A percentile compares a stretch with the other conserved stretches of the same genome.
Evolutionary conservation across 2,113 vertebrate species (phyloP).

Genomic region (Crotophaga sulcirostris): DNA sequence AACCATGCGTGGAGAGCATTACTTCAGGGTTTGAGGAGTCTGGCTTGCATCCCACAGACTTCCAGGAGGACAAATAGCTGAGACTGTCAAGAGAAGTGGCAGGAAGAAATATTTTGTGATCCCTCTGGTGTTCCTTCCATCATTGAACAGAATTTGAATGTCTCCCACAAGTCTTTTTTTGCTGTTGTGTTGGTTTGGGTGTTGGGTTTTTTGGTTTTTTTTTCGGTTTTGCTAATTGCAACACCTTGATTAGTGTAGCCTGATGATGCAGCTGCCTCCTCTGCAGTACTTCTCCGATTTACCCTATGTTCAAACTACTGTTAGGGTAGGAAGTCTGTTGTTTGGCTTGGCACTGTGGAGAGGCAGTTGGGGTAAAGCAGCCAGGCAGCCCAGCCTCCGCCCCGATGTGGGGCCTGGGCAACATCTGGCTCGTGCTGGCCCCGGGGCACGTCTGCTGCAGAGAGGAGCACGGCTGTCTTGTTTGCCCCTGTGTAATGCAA

Average conservation of each 20-base stretch:
- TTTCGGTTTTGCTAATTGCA: not conserved
- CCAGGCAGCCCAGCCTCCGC: not conserved
- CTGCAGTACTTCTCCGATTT: not conserved
- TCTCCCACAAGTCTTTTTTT: not conserved
- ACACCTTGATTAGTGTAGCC: not conserved
- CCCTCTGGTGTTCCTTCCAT: not conserved
- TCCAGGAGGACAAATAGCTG: not conserved
- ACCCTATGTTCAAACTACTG: not conserved
- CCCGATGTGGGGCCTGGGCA: not conserved
- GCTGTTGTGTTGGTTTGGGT: not conserved
- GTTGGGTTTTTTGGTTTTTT: not conserved
- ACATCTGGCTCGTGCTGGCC: not conserved
- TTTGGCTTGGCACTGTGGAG: not conserved
- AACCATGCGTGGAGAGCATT: rapidly evolving
- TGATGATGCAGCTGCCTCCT: not conserved
- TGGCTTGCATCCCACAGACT: not conserved
- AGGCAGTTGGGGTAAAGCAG: not conserved
- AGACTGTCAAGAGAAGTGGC: not conserved
- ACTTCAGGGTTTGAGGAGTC: not conserved
- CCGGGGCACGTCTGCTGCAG: not conserved
- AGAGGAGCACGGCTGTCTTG: not conserved
- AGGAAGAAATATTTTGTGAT: not conserved
- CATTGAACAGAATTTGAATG: not conserved
- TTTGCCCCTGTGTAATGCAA: slow-evolving; percentile 12
- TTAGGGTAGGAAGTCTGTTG: not conserved